A percentile compares a stretch with the other conserved stretches of the same genome.
Conservation (phyloP, 2,797 vertebrate species). For the Parotocinclus haroldoi region DNA sequence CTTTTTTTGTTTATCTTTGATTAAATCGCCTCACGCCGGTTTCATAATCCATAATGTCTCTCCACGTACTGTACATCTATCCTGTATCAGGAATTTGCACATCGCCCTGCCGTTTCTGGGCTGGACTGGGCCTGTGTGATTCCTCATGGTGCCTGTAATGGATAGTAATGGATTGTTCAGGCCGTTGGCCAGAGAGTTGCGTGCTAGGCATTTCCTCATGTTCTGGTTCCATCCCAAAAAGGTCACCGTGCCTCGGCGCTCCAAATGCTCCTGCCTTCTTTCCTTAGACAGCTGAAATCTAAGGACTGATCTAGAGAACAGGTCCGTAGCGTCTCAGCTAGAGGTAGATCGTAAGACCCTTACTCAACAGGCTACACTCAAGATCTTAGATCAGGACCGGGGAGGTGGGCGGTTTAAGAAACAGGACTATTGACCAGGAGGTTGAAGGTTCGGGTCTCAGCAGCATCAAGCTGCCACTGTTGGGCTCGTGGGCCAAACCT, state of each 20-base stretch:
- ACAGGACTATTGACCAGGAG: no score
- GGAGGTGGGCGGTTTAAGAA: no score
- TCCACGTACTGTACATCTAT: slow-evolving; percentile 34
- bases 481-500: no score
- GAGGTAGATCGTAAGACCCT: background rate
- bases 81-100: slow-evolving; percentile 42
- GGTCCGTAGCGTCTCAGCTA: slow-evolving; percentile 16
- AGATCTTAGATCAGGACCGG: no score
- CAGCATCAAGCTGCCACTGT: no score
- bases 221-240: slow-evolving; percentile 58
- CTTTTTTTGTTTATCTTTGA: no score
- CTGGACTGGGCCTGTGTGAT: slow-evolving; percentile 57
- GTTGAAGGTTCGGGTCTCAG: no score
- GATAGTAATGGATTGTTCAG: slow-evolving; percentile 56
- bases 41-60: background rate
- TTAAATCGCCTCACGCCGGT: background rate
- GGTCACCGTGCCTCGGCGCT: slow-evolving; percentile 51
- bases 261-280: no score
- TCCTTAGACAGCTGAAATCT: no score
- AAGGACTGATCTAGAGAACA: no score
- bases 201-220: slow-evolving; percentile 53
- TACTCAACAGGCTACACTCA: no score
- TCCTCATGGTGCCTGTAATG: slow-evolving; percentile 60
- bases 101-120: slow-evolving; percentile 38
- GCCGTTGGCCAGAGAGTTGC: slow-evolving; percentile 53